These are phyloP conservation scores for Entomobrya proxima DNA, from an alignment of 2,888 invertebrate genomes.

Conservation along the genomic window DNA sequence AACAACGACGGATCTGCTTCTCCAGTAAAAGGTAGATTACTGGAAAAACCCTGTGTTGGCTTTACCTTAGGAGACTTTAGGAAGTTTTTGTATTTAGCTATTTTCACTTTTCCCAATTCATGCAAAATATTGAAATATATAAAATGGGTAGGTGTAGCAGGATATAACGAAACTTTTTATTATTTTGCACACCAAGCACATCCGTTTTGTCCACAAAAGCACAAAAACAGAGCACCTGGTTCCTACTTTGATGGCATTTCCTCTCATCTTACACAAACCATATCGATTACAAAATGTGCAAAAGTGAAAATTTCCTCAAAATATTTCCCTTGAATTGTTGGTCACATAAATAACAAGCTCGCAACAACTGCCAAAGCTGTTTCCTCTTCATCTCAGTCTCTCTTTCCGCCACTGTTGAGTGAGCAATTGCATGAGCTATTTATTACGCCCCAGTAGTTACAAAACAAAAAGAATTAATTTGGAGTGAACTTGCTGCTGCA, in stretches of 20 bases:
- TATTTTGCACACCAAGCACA: too few relatives aligned
- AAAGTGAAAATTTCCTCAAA: background rate
- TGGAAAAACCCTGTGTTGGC: background rate
- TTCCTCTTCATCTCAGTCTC: background rate
- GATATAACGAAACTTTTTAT: too few relatives aligned
- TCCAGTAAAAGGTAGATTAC: background rate
- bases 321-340: background rate
- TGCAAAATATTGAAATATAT: background rate
- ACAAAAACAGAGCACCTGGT: background rate
- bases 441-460: conserved; percentile 37
- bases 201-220: background rate
- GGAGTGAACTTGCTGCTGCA: background rate
- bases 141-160: background rate
- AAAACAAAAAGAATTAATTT: conserved; percentile 45
- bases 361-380: conserved; percentile 9
- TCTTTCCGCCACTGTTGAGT: too few relatives aligned
- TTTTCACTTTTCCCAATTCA: background rate
- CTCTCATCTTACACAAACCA: background rate
- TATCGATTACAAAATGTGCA: background rate
- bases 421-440: conserved; percentile 27
- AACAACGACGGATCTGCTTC: background rate
- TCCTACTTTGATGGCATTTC: background rate
- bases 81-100: background rate
- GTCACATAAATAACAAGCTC: background rate
- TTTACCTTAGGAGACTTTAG: background rate